Evolutionary conservation across 2,797 vertebrate genomes (phyloP).

Genomic region (Falco columbarius): DNA sequence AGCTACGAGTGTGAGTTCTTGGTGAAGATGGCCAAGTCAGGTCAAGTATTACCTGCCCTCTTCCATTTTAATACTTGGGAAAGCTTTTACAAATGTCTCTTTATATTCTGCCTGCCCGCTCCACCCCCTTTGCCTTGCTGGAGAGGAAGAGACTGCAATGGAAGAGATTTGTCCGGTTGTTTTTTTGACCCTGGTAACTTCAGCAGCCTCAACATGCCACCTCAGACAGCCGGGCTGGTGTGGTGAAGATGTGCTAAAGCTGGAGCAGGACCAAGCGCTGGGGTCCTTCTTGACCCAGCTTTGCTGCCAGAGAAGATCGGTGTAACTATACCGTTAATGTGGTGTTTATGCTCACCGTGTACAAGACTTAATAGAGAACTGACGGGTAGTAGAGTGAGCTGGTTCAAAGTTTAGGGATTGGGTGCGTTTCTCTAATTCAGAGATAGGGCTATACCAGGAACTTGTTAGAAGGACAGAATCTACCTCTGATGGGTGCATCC

Average conservation of each 20-base stretch:
- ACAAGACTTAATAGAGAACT: not conserved
- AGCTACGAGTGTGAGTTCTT: not conserved
- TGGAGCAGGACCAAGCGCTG: not conserved
- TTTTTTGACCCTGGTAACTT: not conserved
- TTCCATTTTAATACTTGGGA: not conserved
- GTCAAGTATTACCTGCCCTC: not conserved
- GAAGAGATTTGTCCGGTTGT: not conserved
- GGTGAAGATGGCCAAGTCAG: not conserved
- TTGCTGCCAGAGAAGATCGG: not conserved
- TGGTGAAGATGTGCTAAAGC: not conserved
- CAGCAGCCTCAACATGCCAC: not conserved
- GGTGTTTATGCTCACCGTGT: not conserved
- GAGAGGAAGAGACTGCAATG: not conserved
- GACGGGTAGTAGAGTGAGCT: not conserved
- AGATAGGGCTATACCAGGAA: not conserved
- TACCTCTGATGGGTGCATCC: not conserved
- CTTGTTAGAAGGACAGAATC: not conserved
- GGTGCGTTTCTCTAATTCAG: not conserved
- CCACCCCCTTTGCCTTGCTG: not conserved
- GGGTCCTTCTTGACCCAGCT: not conserved
- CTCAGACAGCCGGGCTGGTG: fast-evolving
- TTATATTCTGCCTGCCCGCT: not conserved
- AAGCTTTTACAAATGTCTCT: not conserved
- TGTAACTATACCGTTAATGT: not conserved
- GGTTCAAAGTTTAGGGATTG: not conserved